phyloP scores from a whole-genome alignment of 2,888 invertebrate species.

The Eudasyphora cyanicolor region DNA sequence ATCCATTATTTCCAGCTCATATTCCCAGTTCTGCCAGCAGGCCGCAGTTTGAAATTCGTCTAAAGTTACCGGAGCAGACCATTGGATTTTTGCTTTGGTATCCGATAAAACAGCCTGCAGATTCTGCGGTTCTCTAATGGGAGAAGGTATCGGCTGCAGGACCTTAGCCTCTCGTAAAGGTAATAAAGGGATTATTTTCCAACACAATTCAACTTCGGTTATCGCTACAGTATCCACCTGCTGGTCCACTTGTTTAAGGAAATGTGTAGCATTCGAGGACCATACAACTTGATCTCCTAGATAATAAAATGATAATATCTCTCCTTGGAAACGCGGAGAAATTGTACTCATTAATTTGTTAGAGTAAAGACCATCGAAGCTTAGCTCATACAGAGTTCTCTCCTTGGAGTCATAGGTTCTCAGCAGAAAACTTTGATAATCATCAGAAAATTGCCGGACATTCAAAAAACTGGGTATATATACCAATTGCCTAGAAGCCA shows the following conservation, averaged over 20 bases:
- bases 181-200: constrained; percentile 63
- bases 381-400: constrained; percentile 69
- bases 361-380: constrained; percentile 70
- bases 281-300: constrained; percentile 55
- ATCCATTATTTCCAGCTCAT: constrained; percentile 78
- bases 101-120: constrained; percentile 91
- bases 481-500: constrained; percentile 49
- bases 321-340: constrained; percentile 44
- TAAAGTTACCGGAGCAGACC: constrained; percentile 88
- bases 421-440: constrained; percentile 70
- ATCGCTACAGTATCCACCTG: constrained; percentile 57
- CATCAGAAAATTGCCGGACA: constrained; percentile 66
- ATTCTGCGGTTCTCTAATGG: constrained; percentile 88
- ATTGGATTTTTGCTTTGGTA: constrained; percentile 88
- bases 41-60: constrained; percentile 83
- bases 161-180: constrained; percentile 76
- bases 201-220: constrained; percentile 66
- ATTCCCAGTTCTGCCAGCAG: constrained; percentile 81
- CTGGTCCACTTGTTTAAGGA: constrained; percentile 65
- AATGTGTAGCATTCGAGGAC: constrained; percentile 66
- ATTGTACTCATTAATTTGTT: background rate
- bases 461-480: background rate
- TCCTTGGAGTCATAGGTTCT: constrained; percentile 65
- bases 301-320: constrained; percentile 67
- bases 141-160: constrained; percentile 88